Base-by-base conservation (phyloP, 2,113 vertebrate genomes). In the Okapia johnstoni region DNA sequence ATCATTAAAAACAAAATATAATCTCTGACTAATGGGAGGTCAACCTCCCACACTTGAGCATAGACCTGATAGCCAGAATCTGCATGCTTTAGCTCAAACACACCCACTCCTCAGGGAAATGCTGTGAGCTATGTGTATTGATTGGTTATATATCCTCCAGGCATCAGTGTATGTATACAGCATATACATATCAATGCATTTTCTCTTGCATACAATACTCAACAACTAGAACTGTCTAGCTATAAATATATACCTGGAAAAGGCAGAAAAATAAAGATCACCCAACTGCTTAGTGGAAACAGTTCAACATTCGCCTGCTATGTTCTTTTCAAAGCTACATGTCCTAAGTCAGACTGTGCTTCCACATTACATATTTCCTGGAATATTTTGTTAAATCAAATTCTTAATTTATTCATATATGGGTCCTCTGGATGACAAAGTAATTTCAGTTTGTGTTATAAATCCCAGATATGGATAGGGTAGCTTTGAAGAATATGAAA, bases 301-400 rank as follows among this genome's bases (percentile, higher is more conserved):
- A 85, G 25, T 1, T 54, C 70, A 87, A 79, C 2, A 46, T 84
- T 88, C 73, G 80, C 15, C 25, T 84, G 11, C 61, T 85, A 43
- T 46, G 48, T 66, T 85, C 7, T 92, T 77, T 93, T 57, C 30
- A 83, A 89, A 90, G 48, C 30, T 86, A 9, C 28, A 88, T 54
- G 46, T 3, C 17, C 5, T 21, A 88, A 43, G 30, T 84, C 15
- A 92, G 6, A 7, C 1, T 90, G 23, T 58, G 43, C 26, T 94
- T 33, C 17, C 16, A 33, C 10, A 3, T 81, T 85, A 66, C 12
- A 12, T 36, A 50, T 86, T 85, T 96, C 28, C 43, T 90, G 21
- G 76, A 93, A 52, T 58, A 84, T 85, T 92, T 90, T 80, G 14
- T 52, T 94, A 40, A 97, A 96, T 50, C 33, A 55, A 92, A 87